Evolutionary conservation across 2,888 invertebrate genomes (phyloP).

Genomic region (Melipona bicolor): DNA sequence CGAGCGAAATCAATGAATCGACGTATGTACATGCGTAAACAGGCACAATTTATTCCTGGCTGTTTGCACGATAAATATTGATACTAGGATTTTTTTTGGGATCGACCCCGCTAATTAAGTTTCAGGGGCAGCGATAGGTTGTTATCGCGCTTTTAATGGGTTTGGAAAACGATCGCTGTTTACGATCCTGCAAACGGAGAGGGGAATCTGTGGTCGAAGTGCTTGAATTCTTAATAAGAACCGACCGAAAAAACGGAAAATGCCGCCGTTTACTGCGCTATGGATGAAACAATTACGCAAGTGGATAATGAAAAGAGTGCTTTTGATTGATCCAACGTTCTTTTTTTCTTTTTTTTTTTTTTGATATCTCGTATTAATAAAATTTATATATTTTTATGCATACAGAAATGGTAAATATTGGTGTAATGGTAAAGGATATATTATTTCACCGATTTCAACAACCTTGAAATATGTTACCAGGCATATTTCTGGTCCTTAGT

Average conservation of each 20-base stretch:
- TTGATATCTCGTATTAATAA: background rate
- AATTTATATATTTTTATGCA: background rate
- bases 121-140: slow-evolving; percentile 48
- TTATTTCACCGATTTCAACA: too few relatives aligned
- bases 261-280: slow-evolving; percentile 33
- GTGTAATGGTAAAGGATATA: too few relatives aligned
- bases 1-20: slow-evolving; percentile 34
- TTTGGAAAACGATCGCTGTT: slow-evolving; percentile 64
- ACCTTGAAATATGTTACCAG: too few relatives aligned
- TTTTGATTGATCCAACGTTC: background rate
- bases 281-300: slow-evolving; percentile 54
- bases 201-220: slow-evolving; percentile 70
- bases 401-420: too few relatives aligned
- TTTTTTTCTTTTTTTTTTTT: background rate
- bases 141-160: slow-evolving; percentile 63
- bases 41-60: slow-evolving; percentile 31
- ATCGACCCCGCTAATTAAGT: slow-evolving; percentile 60
- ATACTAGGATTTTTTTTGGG: slow-evolving; percentile 30
- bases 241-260: slow-evolving; percentile 60
- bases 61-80: slow-evolving; percentile 55
- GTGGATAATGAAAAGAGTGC: slow-evolving; percentile 17
- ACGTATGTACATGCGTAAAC: slow-evolving; percentile 20
- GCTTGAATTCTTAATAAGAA: slow-evolving; percentile 74
- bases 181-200: slow-evolving; percentile 32
- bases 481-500: too few relatives aligned